Evolutionary conservation across 2,888 invertebrate genomes (phyloP).

Genomic region (Eristalinus sepulchralis): DNA sequence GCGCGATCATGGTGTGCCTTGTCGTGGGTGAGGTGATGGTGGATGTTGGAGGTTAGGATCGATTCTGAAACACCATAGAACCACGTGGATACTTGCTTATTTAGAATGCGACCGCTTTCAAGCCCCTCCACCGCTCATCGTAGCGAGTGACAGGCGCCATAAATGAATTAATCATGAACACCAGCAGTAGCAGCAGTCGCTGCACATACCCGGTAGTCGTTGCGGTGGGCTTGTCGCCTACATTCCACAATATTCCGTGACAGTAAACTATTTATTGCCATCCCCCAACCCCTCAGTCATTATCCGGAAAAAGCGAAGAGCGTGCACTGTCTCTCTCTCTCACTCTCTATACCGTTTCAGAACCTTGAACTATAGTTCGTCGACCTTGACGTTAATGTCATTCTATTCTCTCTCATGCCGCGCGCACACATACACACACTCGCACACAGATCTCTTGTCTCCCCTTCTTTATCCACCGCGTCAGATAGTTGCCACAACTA

Average conservation of each 20-base stretch:
- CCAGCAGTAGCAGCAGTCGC: background rate
- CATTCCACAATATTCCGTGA: conserved; percentile 31
- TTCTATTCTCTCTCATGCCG: conserved; percentile 72
- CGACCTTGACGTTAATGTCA: conserved; percentile 80
- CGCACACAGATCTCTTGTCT: background rate
- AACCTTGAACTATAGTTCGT: conserved; percentile 81
- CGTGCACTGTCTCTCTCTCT: background rate
- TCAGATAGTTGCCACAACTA: conserved; percentile 27
- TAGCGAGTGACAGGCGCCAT: conserved; percentile 19
- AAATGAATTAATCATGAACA: conserved; percentile 55
- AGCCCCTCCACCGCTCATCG: background rate
- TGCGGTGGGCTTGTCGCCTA: conserved; percentile 15
- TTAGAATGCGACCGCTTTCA: conserved; percentile 42
- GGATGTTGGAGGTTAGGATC: background rate
- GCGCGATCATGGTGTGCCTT: background rate
- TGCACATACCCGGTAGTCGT: conserved; percentile 59
- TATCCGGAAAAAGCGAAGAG: background rate
- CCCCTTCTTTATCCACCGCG: conserved; percentile 72
- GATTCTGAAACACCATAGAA: conserved; percentile 6
- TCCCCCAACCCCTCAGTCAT: conserved; percentile 16
- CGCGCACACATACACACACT: background rate
- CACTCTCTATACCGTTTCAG: conserved; percentile 40
- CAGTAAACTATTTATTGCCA: conserved; percentile 18
- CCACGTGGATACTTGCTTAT: conserved; percentile 56
- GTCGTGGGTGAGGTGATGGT: background rate